Evolutionary conservation across 2,888 invertebrate species (phyloP), one percentile per base, ranked within the genome.

Genomic region (Acleris holmiana): DNA sequence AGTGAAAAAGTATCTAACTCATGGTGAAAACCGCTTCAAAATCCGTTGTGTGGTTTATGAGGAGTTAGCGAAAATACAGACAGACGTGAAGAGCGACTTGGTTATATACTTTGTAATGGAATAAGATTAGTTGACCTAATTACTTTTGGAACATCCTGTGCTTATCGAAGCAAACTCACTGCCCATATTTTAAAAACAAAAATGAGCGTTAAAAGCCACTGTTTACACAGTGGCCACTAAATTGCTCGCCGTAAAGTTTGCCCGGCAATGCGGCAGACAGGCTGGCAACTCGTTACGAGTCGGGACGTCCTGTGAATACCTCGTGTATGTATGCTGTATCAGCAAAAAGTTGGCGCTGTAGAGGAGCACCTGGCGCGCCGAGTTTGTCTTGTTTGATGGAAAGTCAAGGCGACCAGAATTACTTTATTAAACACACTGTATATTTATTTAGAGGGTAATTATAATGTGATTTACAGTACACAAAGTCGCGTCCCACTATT

Each of bases 271-370:
- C 46, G 46, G 25, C 50, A 35, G 50, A 8, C 56, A 48, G 48
- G 7, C 29, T 29, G 47, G 25, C 49, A 62, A 62, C 50, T 57
- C 44, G 62, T 57, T 46, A 62, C 62, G 10, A 62, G 62, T 62
- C 57, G 17, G 44, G n/a, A 56, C 46, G 49, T 48, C 49, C 29
- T 35, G 35, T 35, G 35, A 35, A 10, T 10, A 35, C 10, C 7
- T 41, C 18, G 51, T 41, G 15, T 7, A 19, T 6, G 46, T 19
- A 19, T 15, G 46, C n/a, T 21, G 17, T 61, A 61, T 61, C 29
- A 15, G 53, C 4, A 53, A 53, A 61, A 46, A 61, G 47, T 53
- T 53, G 44, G 19, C n/a, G 7, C 15, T 44, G 44, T 44, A n/a
- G n/a, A n/a, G 17, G 17, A 15, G 2, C 44, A 44, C 44, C 44